Conservation (phyloP, 1,140 invertebrate species). For the Halictus rubicundus region DNA sequence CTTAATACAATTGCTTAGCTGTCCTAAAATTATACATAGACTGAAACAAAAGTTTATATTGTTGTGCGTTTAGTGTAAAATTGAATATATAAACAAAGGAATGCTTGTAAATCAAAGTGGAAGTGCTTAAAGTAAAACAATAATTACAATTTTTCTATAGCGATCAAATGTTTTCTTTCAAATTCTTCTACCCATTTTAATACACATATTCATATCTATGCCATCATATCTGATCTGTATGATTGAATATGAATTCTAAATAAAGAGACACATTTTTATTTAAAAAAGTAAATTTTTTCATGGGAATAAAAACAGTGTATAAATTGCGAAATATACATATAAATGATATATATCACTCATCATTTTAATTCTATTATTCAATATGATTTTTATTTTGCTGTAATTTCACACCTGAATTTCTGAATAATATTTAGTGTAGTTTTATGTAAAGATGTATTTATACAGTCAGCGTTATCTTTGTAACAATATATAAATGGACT, state of each 20-base stretch:
- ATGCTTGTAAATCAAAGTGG: not conserved
- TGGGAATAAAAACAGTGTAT: not conserved
- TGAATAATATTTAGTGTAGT: slow-evolving; percentile 12
- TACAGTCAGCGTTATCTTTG: not conserved
- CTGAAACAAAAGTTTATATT: not conserved
- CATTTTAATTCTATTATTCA: slow-evolving; percentile 10
- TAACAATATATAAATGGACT: not conserved
- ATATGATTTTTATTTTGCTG: not conserved
- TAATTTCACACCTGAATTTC: slow-evolving; percentile 1
- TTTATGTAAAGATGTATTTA: slow-evolving; percentile 16
- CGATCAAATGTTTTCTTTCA: slow-evolving; percentile 1
- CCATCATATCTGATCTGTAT: not conserved
- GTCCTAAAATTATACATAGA: slow-evolving; percentile 29
- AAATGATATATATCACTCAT: not conserved
- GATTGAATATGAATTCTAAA: not conserved
- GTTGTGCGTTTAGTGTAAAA: slow-evolving; percentile 21
- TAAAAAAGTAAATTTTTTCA: not conserved
- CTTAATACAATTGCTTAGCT: slow-evolving; percentile 26
- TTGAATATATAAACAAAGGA: slow-evolving; percentile 14
- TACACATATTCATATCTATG: not conserved
- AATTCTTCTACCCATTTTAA: slow-evolving; percentile 5
- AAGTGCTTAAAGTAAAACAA: not conserved
- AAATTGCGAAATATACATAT: not conserved
- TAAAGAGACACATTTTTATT: not conserved
- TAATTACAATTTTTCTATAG: not conserved